Base-by-base conservation (phyloP, 2,888 invertebrate species). In the Chalcis sispes region DNA sequence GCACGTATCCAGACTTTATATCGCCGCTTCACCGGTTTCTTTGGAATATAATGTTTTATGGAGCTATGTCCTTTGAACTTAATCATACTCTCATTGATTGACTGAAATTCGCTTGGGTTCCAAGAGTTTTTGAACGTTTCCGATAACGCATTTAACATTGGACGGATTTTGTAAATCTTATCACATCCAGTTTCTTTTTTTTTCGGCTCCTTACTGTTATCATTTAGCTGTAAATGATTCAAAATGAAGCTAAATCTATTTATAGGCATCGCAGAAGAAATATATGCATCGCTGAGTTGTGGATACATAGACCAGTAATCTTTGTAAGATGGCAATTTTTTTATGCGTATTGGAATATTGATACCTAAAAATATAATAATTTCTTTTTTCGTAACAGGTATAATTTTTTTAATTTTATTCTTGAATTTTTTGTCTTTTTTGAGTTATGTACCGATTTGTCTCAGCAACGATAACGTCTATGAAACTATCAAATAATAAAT, bases 291-390 rank as follows among this genome's bases (percentile, higher is more conserved):
- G 25, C 66, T 50, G 10, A 76, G 18, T 61, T 69, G 27, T 18
- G 42, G n/a, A 69, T 69, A 29, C 8, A 10, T 32, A 5, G 48
- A 72, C 27, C 54, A 65, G 15, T 58, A 65, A 46, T 72, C 48
- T 13, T n/a, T 32, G 54, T 56, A 36, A 29, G 72, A 64, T 15
- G 65, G 48, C 1, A 58, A 59, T 59, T 32, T 36, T 48, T 58
- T 56, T 27, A 72, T 48, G 1, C 42, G 56, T 32, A 58, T 56
- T 46, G 54, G 36, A 25, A 72, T 72, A 52, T 72, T 29, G 4
- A 64, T 62, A 32, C 54, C 71, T 81, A 83, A 23, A 72, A 77
- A 62, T 54, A 54, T 29, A n/a, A n/a, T n/a, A n/a, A n/a, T n/a
- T n/a, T n/a, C n/a, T n/a, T n/a, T n/a, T n/a, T n/a, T n/a, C n/a